phyloP scores from a whole-genome alignment of 2,797 vertebrate genomes.

The Dipus sagitta region DNA sequence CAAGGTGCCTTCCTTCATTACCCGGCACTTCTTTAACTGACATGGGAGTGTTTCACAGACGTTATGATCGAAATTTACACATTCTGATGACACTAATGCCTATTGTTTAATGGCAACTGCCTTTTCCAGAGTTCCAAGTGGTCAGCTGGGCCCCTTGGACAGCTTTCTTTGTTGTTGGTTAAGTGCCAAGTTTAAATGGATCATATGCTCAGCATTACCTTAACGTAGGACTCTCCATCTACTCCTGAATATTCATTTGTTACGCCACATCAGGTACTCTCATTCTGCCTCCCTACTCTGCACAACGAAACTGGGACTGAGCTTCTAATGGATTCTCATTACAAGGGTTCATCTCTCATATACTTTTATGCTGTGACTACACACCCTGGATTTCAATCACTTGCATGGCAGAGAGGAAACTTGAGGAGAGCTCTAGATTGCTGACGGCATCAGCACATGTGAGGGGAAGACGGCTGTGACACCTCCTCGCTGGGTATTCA shows the following conservation, averaged over 20 bases:
- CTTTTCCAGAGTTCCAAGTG: conserved; percentile 60
- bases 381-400: background rate
- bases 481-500: background rate
- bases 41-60: background rate
- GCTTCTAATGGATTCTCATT: background rate
- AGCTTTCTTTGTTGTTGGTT: background rate
- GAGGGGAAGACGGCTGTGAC: fast-evolving
- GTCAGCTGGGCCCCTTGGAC: background rate
- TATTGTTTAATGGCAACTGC: background rate
- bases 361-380: background rate
- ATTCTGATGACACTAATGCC: conserved; percentile 50
- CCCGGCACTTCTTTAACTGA: background rate
- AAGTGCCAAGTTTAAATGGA: conserved; percentile 56
- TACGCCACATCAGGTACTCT: conserved; percentile 29
- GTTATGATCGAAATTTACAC: background rate
- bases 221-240: conserved; percentile 47
- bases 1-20: conserved; percentile 24
- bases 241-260: conserved; percentile 62
- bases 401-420: background rate
- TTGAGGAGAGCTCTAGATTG: background rate
- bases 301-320: background rate
- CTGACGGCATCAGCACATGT: fast-evolving
- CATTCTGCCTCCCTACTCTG: background rate
- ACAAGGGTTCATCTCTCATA: background rate
- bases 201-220: conserved; percentile 60